phyloP scores from a whole-genome alignment of 2,113 vertebrate genomes.

The Pomatostomus ruficeps region DNA sequence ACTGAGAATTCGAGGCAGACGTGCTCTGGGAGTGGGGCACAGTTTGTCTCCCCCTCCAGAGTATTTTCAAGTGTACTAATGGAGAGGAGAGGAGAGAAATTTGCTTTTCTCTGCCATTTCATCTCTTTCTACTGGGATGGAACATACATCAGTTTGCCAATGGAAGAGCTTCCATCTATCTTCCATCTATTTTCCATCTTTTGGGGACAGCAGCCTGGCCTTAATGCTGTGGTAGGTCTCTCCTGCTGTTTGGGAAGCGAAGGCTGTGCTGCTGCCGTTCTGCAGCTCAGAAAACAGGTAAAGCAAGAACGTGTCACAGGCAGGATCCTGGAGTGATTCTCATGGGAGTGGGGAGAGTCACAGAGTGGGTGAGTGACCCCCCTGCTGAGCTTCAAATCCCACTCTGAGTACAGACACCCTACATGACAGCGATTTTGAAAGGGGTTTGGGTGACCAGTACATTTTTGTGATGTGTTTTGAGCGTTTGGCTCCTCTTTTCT shows the following conservation, averaged over 20 bases:
- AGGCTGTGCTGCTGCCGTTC: background rate
- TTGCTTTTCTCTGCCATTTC: background rate
- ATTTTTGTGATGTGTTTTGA: background rate
- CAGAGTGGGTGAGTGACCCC: background rate
- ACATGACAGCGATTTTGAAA: background rate
- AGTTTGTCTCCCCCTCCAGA: background rate
- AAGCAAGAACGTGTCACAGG: background rate
- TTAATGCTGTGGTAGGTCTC: background rate
- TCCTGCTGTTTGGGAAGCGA: fast-evolving
- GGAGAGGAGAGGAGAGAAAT: background rate
- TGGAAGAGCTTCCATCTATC: background rate
- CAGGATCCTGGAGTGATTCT: background rate
- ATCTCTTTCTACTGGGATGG: background rate
- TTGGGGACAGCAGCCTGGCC: background rate
- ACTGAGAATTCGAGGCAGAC: background rate
- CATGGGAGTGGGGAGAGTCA: background rate
- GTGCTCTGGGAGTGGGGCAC: background rate
- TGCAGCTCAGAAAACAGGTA: background rate
- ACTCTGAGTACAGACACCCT: too few species aligned
- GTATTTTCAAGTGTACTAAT: background rate
- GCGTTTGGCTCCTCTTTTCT: background rate
- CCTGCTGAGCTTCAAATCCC: background rate
- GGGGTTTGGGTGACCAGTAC: background rate
- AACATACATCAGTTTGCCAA: background rate
- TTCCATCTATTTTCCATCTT: background rate